Base-by-base conservation (phyloP, 2,888 invertebrate species). In the Galerucella pusilla region DNA sequence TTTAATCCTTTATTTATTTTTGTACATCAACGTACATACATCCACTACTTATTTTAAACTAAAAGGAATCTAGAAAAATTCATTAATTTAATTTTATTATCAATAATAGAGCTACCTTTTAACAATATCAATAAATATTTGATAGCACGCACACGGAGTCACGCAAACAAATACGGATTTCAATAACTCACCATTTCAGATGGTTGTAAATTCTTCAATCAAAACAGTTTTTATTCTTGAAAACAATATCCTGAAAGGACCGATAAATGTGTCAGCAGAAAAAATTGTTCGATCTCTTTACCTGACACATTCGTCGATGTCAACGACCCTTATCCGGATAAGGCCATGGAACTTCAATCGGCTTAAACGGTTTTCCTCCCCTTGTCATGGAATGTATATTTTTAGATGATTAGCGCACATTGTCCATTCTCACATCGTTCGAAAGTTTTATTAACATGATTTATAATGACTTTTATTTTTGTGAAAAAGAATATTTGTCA, bases 301-400 rank as follows among this genome's bases (percentile, higher is more conserved):
- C 35, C 7, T 42, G 35, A 42, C 35, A 42, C 9, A 42, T 42
- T 42, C 35, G 35, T 42, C 7, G 35, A 42, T 42, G 35, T 42
- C 35, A 42, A 42, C 35, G 35, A 42, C 35, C 35, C 35, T 42
- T 42, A 42, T 42, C 7, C 35, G 35, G 35, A 42, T 42, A 42
- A 42, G 9, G 7, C 35, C 35, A 57, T 57, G 57, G 57, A 16
- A 57, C n/a, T 57, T 57, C 16, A 57, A 57, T 57, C 57, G 2
- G 57, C 57, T 57, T 57, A 57, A 57, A 57, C 57, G 57, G 57
- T 57, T 57, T 54, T 57, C 57, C 16, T 9, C 16, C 57, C 57
- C 12, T 57, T 16, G n/a, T 9, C 16, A 9, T 16, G 57, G 57
- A 16, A n/a, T 57, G 57, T n/a, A 57, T 57, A 57, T 57, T 57